Conservation (phyloP, 2,797 vertebrate genomes). For the Microhierax caerulescens region DNA sequence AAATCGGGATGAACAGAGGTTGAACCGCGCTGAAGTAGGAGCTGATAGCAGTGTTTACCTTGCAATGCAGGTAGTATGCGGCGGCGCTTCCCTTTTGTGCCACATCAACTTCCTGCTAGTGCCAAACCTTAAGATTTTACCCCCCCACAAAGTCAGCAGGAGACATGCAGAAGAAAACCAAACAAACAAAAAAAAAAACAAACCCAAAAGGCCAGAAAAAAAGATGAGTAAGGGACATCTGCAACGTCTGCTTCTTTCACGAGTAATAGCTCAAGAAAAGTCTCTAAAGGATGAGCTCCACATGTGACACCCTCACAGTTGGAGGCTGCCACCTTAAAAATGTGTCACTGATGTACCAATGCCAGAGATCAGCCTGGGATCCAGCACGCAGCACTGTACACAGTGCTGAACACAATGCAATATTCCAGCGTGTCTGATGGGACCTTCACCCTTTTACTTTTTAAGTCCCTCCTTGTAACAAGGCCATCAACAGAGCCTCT, state of each 20-base stretch:
- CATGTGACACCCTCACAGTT: background rate
- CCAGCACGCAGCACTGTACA: background rate
- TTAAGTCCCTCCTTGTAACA: background rate
- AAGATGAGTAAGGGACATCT: background rate
- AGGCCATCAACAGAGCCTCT: rapidly evolving
- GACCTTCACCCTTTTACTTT: background rate
- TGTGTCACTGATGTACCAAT: rapidly evolving
- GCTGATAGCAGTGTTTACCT: background rate
- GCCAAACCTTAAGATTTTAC: background rate
- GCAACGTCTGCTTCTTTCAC: background rate
- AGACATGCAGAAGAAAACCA: background rate
- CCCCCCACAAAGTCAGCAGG: background rate
- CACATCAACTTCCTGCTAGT: background rate
- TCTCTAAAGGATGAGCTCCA: background rate
- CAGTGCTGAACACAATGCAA: background rate
- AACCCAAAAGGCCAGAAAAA: background rate
- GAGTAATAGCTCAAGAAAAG: background rate
- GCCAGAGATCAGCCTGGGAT: background rate
- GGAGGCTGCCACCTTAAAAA: background rate
- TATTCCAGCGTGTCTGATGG: background rate
- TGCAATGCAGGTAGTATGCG: background rate
- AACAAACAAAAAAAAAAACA: background rate
- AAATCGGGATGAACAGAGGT: background rate
- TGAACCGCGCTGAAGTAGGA: background rate
- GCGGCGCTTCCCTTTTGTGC: background rate